Base-by-base conservation (phyloP, 2,113 vertebrate genomes). In the Heptranchias perlo region DNA sequence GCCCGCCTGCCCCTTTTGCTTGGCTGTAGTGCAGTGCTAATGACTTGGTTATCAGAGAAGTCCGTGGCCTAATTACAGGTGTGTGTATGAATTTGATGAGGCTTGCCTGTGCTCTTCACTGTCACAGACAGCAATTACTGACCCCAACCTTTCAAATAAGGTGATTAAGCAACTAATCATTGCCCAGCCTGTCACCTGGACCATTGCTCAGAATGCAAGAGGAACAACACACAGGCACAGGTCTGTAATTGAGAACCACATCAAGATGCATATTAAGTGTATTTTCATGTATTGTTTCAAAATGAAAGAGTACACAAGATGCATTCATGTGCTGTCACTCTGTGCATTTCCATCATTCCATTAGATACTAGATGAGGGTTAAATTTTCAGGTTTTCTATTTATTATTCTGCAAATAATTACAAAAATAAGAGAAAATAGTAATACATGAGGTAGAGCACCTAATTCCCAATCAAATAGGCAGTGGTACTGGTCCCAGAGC, bases 91-190 rank as follows among this genome's bases (percentile, higher is more conserved):
- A n/a, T 39, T 93, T 62, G 89, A 62, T 89, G 49, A 39, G 35
- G 35, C 58, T 54, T 31, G 54, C 39, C 35, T 3, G 35, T 92
- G 35, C 18, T 39, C 89, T 39, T 62, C 35, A 23, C 89, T 62
- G 35, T 93, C 7, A 2, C 89, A 92, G 14, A 54, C 13, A 39
- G 58, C 61, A 62, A 93, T 62, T 64, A 93, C 54, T 62, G 89
- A 93, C 35, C 5, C 14, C 1, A 61, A 62, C 89, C 35, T 18
- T 64, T 62, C 58, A 64, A 62, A 61, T 61, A 93, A 93, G 58
- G 89, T 93, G 58, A 64, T 93, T 93, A 93, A 39, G 61, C 89
- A 62, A 25, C 89, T 35, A 92, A 92, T 92, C 31, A 61, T 92
- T n/a, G n/a, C 4, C 54, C 14, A 64, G 35, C 58, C 35, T 93